phyloP scores from a whole-genome alignment of 2,888 invertebrate genomes.

The Campaea margaritaria region DNA sequence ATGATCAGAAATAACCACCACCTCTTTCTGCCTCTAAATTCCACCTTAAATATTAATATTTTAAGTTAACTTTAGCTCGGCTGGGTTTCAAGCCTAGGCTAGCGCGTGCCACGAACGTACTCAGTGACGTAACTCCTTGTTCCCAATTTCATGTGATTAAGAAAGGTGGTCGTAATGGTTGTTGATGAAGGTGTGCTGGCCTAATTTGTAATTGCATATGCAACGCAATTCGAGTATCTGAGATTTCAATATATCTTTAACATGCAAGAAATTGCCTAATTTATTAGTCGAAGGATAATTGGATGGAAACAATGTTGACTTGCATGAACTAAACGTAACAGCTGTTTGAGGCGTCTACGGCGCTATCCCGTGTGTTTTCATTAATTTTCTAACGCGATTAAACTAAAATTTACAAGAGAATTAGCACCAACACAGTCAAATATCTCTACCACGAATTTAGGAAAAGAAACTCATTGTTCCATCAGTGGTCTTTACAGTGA shows the following conservation, averaged over 20 bases:
- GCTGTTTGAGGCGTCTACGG: too few relatives aligned
- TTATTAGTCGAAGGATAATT: background rate
- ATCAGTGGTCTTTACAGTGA: too few relatives aligned
- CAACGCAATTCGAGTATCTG: conserved; percentile 19
- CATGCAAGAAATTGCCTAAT: background rate
- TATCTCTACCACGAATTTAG: too few relatives aligned
- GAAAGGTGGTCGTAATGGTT: conserved; percentile 35
- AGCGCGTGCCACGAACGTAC: conserved; percentile 28
- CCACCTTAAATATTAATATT: conserved; percentile 1
- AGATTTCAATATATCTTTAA: conserved; percentile 15
- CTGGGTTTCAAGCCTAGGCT: conserved; percentile 6
- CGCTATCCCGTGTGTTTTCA: too few relatives aligned
- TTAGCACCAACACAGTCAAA: too few relatives aligned
- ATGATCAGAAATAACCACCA: conserved; percentile 3
- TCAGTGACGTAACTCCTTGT: conserved; percentile 35
- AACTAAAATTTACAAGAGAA: too few relatives aligned
- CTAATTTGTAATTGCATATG: conserved; percentile 36
- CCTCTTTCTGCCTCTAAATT: background rate
- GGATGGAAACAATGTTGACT: too few relatives aligned
- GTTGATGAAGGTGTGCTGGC: conserved; percentile 27
- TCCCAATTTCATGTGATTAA: conserved; percentile 40
- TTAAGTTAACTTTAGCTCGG: conserved; percentile 12
- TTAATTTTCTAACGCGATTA: too few relatives aligned
- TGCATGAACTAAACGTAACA: too few relatives aligned
- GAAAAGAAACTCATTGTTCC: too few relatives aligned